A percentile compares a stretch with the other conserved stretches of the same genome.
Evolutionary conservation across 2,113 vertebrate species (phyloP).

Genomic region (Irena cyanogastra): DNA sequence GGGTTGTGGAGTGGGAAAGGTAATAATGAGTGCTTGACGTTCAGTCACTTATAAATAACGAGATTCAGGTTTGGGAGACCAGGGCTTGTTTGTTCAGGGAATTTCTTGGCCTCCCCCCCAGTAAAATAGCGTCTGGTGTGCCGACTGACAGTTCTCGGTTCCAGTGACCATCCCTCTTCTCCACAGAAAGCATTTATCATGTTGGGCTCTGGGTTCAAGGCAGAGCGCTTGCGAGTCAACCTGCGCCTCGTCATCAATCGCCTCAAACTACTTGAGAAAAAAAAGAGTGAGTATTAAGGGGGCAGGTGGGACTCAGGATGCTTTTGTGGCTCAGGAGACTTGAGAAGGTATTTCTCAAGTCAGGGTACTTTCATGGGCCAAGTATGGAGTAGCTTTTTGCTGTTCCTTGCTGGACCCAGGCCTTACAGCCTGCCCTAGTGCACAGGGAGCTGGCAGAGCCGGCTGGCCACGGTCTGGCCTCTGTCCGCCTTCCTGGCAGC

Average conservation of each 20-base stretch:
- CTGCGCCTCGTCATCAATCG: slow-evolving; percentile 94
- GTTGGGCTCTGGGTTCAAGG: slow-evolving; percentile 93
- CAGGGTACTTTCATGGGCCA: accelerated
- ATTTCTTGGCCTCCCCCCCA: not conserved
- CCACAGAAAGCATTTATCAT: slow-evolving; percentile 68
- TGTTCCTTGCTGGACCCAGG: not conserved
- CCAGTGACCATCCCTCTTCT: not conserved
- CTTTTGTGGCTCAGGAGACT: not conserved
- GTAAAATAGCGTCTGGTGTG: not conserved
- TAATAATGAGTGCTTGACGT: not conserved
- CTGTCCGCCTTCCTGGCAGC: not conserved
- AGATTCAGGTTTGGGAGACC: not conserved
- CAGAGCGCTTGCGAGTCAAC: slow-evolving; percentile 92
- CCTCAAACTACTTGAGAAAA: slow-evolving; percentile 97
- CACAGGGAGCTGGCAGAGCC: not conserved
- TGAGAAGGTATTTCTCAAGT: not conserved
- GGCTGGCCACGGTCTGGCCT: not conserved
- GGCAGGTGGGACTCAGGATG: not conserved
- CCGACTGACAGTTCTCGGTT: not conserved
- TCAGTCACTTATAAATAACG: not conserved
- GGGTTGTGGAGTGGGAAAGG: not conserved
- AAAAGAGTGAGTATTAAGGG: slow-evolving; percentile 88
- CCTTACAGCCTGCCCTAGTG: accelerated
- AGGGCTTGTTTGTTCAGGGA: not conserved
- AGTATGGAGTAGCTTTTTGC: not conserved